Base-by-base conservation (phyloP, 2,888 invertebrate genomes). In the Campaea margaritaria region DNA sequence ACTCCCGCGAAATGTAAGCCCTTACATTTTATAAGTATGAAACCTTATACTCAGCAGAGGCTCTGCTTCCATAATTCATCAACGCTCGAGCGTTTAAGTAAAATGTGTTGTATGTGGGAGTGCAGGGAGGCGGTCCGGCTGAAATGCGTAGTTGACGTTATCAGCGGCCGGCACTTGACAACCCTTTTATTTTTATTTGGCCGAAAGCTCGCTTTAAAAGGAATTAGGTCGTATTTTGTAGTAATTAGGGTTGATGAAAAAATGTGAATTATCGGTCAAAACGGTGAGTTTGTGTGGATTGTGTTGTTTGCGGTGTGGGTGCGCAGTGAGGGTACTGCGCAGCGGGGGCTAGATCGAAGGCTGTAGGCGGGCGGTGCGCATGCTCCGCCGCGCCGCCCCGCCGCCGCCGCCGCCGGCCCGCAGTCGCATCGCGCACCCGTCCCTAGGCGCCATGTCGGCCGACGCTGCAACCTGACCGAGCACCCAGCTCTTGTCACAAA, bases 311-410 rank as follows among this genome's bases (percentile, higher is more conserved):
- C 85, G 87, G 83, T 83, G 82, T 76, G 65, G 83, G 69, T 88
- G 89, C 87, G 91, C 89, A 85, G 58, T 60, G 73, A 76, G 60
- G 68, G 58, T 67, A 58, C 60, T 81, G 89, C 88, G 89, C 89
- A 87, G 70, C 82, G 68, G 77, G 79, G 75, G 87, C 78, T 85
- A 88, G 88, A 91, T 91, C 91, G 91, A 91, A 91, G 87, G 85
- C 81, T 76, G 68, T 76, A 79, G 77, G 78, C 69, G 69, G 73
- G 72, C 53, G 67, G 70, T 70, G 82, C 89, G 87, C 89, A 83
- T 83, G 89, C 86, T 76, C 75, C 73, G 65, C 74, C 69, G 68
- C 72, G 78, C 74, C 73, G 76, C 79, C 70, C 80, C 80, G 75
- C 78, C 81, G 79, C 77, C 79, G 73, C 79, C 81, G 74, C 73